Evolutionary conservation across 2,113 vertebrate genomes (phyloP).

Genomic region (Upupa epops): DNA sequence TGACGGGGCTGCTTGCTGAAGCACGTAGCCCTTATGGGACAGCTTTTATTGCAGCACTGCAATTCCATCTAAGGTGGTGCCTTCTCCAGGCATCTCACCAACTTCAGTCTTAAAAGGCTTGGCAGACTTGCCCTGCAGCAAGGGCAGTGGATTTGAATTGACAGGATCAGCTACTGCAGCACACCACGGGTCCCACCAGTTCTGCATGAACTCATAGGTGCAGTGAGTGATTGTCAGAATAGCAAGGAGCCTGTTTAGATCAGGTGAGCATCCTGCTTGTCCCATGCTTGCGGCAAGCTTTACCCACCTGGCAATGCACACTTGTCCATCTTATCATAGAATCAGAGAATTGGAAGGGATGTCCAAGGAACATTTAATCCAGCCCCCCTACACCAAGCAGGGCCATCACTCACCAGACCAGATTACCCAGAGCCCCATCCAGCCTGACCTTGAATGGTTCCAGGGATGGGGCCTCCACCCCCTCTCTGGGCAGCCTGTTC

Average conservation of each 20-base stretch:
- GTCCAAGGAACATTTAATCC: no score
- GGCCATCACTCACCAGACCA: no score
- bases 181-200: neutral
- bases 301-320: no score
- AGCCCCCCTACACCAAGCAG: no score
- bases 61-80: no score
- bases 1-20: neutral
- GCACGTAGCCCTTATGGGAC: neutral
- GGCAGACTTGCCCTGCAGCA: neutral
- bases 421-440: no score
- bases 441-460: no score
- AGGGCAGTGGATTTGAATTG: neutral
- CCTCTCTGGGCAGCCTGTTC: no score
- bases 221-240: neutral
- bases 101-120: neutral
- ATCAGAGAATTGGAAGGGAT: no score
- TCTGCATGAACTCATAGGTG: neutral
- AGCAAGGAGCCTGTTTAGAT: neutral
- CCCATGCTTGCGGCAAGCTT: neutral
- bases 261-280: neutral
- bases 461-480: no score
- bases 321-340: no score
- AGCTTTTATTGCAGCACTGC: neutral
- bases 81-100: neutral
- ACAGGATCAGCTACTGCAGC: accelerated